Evolutionary conservation across 1,140 invertebrate genomes (phyloP).

Genomic region (Philopotamus ludificatus): DNA sequence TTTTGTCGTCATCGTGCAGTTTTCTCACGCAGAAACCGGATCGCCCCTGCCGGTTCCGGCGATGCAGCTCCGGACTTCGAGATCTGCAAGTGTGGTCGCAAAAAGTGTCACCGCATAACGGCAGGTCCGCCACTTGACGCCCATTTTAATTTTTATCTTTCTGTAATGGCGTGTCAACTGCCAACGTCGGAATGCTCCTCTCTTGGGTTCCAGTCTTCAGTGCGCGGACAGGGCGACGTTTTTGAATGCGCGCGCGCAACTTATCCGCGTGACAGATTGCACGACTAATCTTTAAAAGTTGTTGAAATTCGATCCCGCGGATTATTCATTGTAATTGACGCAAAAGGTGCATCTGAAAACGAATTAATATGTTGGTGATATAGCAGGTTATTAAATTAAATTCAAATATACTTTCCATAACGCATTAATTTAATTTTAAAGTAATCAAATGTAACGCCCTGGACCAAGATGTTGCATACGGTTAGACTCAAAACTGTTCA

Average conservation of each 20-base stretch:
- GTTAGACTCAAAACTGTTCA: too few relatives aligned
- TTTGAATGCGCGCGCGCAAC: not conserved
- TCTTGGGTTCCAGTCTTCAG: not conserved
- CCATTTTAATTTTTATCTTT: conserved; percentile 29
- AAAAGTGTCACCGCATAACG: conserved; percentile 13
- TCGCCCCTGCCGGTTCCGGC: too few relatives aligned
- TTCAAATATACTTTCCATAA: too few relatives aligned
- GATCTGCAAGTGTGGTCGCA: too few relatives aligned
- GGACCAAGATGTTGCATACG: too few relatives aligned
- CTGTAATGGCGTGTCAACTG: conserved; percentile 26
- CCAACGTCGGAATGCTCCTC: not conserved
- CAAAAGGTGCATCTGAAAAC: not conserved
- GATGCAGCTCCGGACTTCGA: too few relatives aligned
- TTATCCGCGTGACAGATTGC: not conserved
- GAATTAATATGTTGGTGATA: not conserved
- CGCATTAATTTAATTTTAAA: too few relatives aligned
- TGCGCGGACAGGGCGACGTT: not conserved
- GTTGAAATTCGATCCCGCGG: not conserved
- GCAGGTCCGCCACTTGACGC: conserved; percentile 10
- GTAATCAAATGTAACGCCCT: too few relatives aligned
- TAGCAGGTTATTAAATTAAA: not conserved
- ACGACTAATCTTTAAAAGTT: not conserved
- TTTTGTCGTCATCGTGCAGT: too few relatives aligned
- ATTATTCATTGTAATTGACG: not conserved
- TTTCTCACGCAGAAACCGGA: too few relatives aligned